phyloP scores from a whole-genome alignment of 2,888 invertebrate species.

The Mesorhabditis spiculigera region DNA sequence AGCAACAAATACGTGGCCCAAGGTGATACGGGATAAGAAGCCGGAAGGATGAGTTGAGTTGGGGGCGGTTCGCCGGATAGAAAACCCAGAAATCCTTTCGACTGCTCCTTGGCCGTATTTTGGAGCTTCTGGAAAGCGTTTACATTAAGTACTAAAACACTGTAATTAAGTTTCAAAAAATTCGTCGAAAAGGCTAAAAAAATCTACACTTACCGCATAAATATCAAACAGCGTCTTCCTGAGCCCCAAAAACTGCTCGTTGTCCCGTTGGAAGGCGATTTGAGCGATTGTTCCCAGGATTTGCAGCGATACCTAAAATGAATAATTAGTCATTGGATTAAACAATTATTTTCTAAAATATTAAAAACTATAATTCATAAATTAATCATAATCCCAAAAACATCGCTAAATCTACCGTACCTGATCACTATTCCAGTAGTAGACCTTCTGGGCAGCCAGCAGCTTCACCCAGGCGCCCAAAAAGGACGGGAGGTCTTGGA shows the following conservation, averaged over 20 bases:
- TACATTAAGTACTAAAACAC: neutral
- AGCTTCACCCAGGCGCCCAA: constrained; percentile 31
- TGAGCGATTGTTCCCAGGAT: constrained; percentile 40
- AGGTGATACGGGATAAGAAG: constrained; percentile 23
- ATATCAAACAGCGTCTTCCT: constrained; percentile 28
- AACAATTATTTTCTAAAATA: neutral
- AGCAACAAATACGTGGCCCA: constrained; percentile 48
- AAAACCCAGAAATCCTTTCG: constrained; percentile 42
- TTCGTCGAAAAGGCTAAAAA: neutral
- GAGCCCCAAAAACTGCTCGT: constrained; percentile 31
- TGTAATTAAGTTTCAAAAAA: neutral
- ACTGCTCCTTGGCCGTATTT: constrained; percentile 26
- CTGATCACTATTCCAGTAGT: constrained; percentile 32
- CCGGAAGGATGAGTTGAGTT: constrained; percentile 40
- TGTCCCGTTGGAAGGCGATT: constrained; percentile 41
- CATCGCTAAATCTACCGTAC: constrained; percentile 21
- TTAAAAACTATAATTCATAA: neutral
- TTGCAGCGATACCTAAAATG: constrained; percentile 35
- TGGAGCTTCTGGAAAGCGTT: constrained; percentile 11
- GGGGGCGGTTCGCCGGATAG: constrained; percentile 39
- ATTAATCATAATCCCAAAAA: neutral
- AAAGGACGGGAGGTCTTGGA: neutral
- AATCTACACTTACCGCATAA: constrained; percentile 33
- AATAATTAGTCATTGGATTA: neutral
- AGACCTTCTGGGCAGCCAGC: constrained; percentile 22